Evolutionary conservation across 1,140 invertebrate genomes (phyloP).

Genomic region (Drosophila kurseongensis): DNA sequence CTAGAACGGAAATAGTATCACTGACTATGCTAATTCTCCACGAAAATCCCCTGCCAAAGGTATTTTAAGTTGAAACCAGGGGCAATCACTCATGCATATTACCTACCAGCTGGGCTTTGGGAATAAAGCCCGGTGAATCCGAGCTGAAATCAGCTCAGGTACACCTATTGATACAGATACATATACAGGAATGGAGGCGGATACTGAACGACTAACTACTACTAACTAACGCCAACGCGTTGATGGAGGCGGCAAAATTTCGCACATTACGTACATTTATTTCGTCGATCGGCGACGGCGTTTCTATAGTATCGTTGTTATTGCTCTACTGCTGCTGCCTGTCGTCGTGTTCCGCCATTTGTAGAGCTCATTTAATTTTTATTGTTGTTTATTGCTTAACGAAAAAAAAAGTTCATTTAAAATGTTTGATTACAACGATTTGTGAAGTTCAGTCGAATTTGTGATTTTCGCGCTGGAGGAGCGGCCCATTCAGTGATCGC

Average conservation of each 20-base stretch:
- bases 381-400: slow-evolving; percentile 82
- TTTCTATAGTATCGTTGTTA: slow-evolving; percentile 34
- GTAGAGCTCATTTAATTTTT: slow-evolving; percentile 79
- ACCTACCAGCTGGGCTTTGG: slow-evolving; percentile 52
- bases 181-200: slow-evolving; percentile 8
- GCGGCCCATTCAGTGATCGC: slow-evolving; percentile 40
- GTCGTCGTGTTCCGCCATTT: slow-evolving; percentile 75
- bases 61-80: slow-evolving; percentile 13
- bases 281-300: slow-evolving; percentile 38
- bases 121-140: slow-evolving; percentile 38
- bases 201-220: slow-evolving; percentile 33
- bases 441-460: slow-evolving; percentile 83
- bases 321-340: background rate
- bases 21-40: slow-evolving; percentile 5
- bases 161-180: background rate
- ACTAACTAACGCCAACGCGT: slow-evolving; percentile 42
- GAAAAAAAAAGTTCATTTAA: slow-evolving; percentile 75
- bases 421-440: slow-evolving; percentile 84
- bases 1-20: background rate
- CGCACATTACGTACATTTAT: slow-evolving; percentile 60
- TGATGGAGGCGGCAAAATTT: slow-evolving; percentile 67
- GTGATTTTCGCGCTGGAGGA: slow-evolving; percentile 78
- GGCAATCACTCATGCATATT: slow-evolving; percentile 31
- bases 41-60: slow-evolving; percentile 14
- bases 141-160: background rate